Evolutionary conservation across 2,888 invertebrate genomes (phyloP).

Genomic region (Cosmorhoe ocellata): DNA sequence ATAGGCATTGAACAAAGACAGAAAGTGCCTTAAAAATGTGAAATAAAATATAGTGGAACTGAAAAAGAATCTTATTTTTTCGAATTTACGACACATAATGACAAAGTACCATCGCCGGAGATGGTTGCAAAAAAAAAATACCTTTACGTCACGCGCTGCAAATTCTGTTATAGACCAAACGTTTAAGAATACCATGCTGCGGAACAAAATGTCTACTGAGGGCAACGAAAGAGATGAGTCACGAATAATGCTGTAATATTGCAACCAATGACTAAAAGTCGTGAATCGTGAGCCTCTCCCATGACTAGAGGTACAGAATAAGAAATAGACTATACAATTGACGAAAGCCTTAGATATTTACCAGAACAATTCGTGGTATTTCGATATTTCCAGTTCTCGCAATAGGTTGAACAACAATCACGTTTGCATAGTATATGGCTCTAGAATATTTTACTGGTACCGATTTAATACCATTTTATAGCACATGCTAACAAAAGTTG

Average conservation of each 20-base stretch:
- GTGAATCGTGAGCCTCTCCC: conserved; percentile 14
- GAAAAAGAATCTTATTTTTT: too few relatives aligned
- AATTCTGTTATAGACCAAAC: neutral
- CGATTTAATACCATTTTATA: too few relatives aligned
- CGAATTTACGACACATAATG: too few relatives aligned
- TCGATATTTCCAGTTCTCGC: conserved; percentile 11
- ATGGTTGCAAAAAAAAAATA: too few relatives aligned
- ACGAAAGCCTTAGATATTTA: conserved; percentile 9
- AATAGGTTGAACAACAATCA: conserved; percentile 8
- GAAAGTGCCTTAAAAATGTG: too few relatives aligned
- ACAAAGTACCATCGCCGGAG: too few relatives aligned
- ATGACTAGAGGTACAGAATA: conserved; percentile 1
- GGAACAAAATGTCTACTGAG: conserved; percentile 1
- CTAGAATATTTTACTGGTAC: neutral
- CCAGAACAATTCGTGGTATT: conserved; percentile 9
- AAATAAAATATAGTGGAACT: too few relatives aligned
- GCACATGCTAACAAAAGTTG: too few relatives aligned
- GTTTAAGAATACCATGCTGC: neutral
- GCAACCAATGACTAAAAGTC: conserved; percentile 11
- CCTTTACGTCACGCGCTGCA: neutral
- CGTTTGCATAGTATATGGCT: neutral
- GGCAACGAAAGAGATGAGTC: conserved; percentile 4
- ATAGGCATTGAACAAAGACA: neutral
- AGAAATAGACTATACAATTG: neutral
- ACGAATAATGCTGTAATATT: conserved; percentile 12